Evolutionary conservation across 2,797 vertebrate genomes (phyloP), one percentile per base, ranked within the genome.

Genomic region (Menidia menidia): DNA sequence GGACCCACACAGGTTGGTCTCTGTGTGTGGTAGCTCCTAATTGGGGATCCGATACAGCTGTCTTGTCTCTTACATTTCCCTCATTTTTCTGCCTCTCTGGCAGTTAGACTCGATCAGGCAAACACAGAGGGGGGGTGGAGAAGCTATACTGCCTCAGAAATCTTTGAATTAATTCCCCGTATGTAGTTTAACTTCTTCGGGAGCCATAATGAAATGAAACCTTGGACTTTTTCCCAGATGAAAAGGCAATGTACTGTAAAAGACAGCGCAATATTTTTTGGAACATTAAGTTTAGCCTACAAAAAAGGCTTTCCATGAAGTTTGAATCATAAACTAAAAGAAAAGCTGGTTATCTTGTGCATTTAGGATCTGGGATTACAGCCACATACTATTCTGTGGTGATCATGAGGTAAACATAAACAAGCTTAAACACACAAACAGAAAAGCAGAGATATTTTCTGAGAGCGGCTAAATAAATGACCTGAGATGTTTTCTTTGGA

Each of bases 31-130:
- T 81, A 78, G 75, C 75, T 77, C 73, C 71, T 88, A 89, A 90
- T 88, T 90, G 83, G 87, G 78, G 67, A 88, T 88, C 67, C 61
- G 42, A 74, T 86, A 68, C 85, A 84, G 88, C 83, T 86, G 87
- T 83, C 83, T 84, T 80, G 72, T 84, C 74, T 78, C 73, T 64
- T 42, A 32, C 60, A 60, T 75, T 78, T 77, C 51, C 72, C 64
- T 78, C 55, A 78, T 78, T 80, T 68, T 65, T 55, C 60, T 47
- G 31, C 50, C 35, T 48, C 78, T 66, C 77, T 67, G 75, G 78
- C 77, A 69, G 80, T 85, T 82, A 72, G 77, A 75, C 83, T 85
- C 75, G 73, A 73, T 56, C 59, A 81, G 81, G 77, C 84, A 69
- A 69, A 83, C 74, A 72, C 69, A 66, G 66, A 72, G 65, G 60